Base-by-base conservation (phyloP, 2,888 invertebrate genomes). In the Aethes cnicana region DNA sequence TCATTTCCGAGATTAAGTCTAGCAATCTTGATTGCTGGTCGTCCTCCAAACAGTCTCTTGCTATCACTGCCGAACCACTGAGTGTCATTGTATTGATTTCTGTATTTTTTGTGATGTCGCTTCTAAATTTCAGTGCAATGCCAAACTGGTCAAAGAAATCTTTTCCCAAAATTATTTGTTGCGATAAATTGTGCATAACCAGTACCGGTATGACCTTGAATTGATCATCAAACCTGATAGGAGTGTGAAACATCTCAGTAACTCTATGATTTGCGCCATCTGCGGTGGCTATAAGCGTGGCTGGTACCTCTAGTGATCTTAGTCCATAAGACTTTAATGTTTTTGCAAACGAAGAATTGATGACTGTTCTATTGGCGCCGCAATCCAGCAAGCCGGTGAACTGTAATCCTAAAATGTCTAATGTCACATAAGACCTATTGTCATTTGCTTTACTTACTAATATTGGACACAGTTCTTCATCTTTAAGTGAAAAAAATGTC, bases 61-160 rank as follows among this genome's bases (percentile, higher is more conserved):
- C 28, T 8, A 43, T 21, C 1, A 43, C 8, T 8, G 20, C 32
- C 1, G 18, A n/a, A 2, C 4, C 7, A 2, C 16, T 42, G 1
- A n/a, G 4, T 1, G 16, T 1, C 7, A 42, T 4, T 1, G 18
- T 3, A 1, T n/a, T 11, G 4, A 42, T 30, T 4, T 32, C 14
- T 4, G 30, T n/a, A 2, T 14, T 6, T 8, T 12, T 14, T 0
- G 2, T n/a, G 5, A 4, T 4, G 14, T 43, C 14, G 9, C 32
- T 43, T 7, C 12, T 21, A 9, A 43, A 32, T 8, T 32, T 11
- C 12, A 43, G 16, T 8, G 1, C 14, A 12, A 56, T 28, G 6
- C 39, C 54, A 43, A 57, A 44, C 9, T 23, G 2, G 8, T 54
- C 42, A 28, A 50, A 44, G 36, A 53, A 43, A 30, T 54, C 49